Evolutionary conservation across 2,888 invertebrate species (phyloP).

Genomic region (Falcaria lacertinaria): DNA sequence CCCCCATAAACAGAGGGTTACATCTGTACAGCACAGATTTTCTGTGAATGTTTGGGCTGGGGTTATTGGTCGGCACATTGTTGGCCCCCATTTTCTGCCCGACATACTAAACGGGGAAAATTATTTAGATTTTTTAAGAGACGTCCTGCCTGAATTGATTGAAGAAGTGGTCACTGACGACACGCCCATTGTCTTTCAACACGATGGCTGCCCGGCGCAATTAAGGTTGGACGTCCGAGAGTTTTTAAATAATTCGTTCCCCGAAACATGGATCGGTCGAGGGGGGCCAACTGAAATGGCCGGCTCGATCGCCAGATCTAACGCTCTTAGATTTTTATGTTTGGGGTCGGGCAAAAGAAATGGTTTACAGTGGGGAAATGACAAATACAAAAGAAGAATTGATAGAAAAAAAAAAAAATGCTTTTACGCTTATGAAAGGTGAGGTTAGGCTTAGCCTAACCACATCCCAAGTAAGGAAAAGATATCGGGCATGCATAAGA

Average conservation of each 20-base stretch:
- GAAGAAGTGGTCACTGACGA: slow-evolving; percentile 2
- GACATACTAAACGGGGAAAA: slow-evolving; percentile 11
- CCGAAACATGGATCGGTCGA: slow-evolving; percentile 11
- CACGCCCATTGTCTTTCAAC: slow-evolving; percentile 4
- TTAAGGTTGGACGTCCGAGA: slow-evolving; percentile 6
- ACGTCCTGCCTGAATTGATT: slow-evolving; percentile 9
- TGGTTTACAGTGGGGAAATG: no score
- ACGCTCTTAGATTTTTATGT: slow-evolving; percentile 13
- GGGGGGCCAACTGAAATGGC: slow-evolving; percentile 13
- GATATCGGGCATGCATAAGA: no score
- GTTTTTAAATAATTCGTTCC: slow-evolving; percentile 8
- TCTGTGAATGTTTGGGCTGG: background rate
- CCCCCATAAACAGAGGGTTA: background rate
- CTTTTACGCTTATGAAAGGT: no score
- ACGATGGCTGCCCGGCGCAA: slow-evolving; percentile 7
- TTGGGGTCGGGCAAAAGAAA: slow-evolving; percentile 11
- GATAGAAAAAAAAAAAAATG: no score
- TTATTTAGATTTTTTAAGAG: slow-evolving; percentile 13
- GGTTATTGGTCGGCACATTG: background rate
- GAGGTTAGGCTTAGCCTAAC: no score
- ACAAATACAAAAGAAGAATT: no score
- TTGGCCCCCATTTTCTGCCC: slow-evolving; percentile 8
- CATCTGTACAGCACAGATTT: background rate
- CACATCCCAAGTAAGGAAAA: no score
- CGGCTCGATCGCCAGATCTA: slow-evolving; percentile 16